These are phyloP conservation scores for Scaptomyza polygonia DNA, from an alignment of 2,888 invertebrate species.

Conservation along the genomic window DNA sequence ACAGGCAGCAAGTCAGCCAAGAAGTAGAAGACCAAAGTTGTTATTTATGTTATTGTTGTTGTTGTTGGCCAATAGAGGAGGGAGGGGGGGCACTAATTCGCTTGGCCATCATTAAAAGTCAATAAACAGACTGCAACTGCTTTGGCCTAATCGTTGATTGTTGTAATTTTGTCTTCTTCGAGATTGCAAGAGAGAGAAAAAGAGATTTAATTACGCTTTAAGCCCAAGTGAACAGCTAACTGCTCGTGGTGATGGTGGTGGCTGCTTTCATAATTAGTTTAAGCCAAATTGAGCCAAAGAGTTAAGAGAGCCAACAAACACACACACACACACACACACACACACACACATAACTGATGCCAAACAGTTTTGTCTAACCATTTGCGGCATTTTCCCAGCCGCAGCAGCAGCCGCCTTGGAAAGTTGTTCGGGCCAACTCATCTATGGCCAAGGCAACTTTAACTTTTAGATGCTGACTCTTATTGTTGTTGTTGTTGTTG, in stretches of 20 bases:
- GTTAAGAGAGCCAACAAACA: slow-evolving; percentile 6
- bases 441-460: slow-evolving; percentile 57
- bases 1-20: slow-evolving; percentile 61
- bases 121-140: slow-evolving; percentile 64
- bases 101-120: slow-evolving; percentile 72
- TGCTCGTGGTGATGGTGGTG: too few relatives aligned
- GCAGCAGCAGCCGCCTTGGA: slow-evolving; percentile 44
- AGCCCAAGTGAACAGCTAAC: slow-evolving; percentile 25
- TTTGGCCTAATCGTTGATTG: slow-evolving; percentile 51
- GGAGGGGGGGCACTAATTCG: slow-evolving; percentile 43
- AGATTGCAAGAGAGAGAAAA: neutral
- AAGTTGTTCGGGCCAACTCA: slow-evolving; percentile 54
- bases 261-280: slow-evolving; percentile 74
- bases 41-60: slow-evolving; percentile 17
- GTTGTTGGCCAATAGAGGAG: slow-evolving; percentile 31
- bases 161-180: too few relatives aligned
- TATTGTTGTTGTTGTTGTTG: slow-evolving; percentile 18
- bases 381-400: slow-evolving; percentile 73
- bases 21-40: slow-evolving; percentile 47
- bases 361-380: slow-evolving; percentile 56
- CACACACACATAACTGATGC: slow-evolving; percentile 37
- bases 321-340: neutral
- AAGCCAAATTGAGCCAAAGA: slow-evolving; percentile 50
- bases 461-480: slow-evolving; percentile 16
- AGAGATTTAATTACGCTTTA: slow-evolving; percentile 54